These are phyloP conservation scores for Macropodus opercularis DNA, from an alignment of 2,797 vertebrate species.

Conservation along the genomic window DNA sequence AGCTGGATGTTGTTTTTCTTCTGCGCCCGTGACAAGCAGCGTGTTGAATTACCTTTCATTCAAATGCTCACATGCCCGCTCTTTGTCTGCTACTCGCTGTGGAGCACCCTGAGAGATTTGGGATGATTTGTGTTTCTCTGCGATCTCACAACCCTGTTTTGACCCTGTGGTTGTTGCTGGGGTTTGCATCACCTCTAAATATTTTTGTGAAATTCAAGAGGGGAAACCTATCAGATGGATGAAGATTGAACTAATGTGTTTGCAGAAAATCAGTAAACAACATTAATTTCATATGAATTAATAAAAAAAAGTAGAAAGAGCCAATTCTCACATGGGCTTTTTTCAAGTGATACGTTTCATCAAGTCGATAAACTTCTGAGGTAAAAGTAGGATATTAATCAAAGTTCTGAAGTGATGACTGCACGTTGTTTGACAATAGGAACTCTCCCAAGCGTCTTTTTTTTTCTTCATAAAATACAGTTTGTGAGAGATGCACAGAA, in stretches of 20 bases:
- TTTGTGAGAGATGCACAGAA: slow-evolving; percentile 41
- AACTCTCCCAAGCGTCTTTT: slow-evolving; percentile 20
- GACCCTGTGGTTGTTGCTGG: slow-evolving; percentile 74
- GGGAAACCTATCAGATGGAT: slow-evolving; percentile 73
- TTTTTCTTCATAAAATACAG: slow-evolving; percentile 12
- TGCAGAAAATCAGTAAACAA: slow-evolving; percentile 81
- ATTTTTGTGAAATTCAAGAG: slow-evolving; percentile 68
- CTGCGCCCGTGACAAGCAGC: slow-evolving; percentile 59
- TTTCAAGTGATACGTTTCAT: slow-evolving; percentile 46
- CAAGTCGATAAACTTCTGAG: slow-evolving; percentile 55
- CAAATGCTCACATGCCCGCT: slow-evolving; percentile 61
- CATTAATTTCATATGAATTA: slow-evolving; percentile 79
- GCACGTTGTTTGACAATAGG: slow-evolving; percentile 47
- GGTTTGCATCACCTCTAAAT: slow-evolving; percentile 83
- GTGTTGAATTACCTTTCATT: slow-evolving; percentile 74
- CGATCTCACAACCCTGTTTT: slow-evolving; percentile 71
- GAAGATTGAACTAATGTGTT: slow-evolving; percentile 76
- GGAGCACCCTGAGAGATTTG: slow-evolving; percentile 62
- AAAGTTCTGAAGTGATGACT: slow-evolving; percentile 58
- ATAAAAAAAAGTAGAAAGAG: slow-evolving; percentile 62
- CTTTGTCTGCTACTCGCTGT: slow-evolving; percentile 63
- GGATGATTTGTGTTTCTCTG: slow-evolving; percentile 77
- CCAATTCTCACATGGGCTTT: slow-evolving; percentile 64
- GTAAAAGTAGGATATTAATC: slow-evolving; percentile 54
- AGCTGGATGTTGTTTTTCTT: slow-evolving; percentile 52